Base-by-base conservation (phyloP, 2,797 vertebrate genomes). In the Otolemur crassicaudatus region DNA sequence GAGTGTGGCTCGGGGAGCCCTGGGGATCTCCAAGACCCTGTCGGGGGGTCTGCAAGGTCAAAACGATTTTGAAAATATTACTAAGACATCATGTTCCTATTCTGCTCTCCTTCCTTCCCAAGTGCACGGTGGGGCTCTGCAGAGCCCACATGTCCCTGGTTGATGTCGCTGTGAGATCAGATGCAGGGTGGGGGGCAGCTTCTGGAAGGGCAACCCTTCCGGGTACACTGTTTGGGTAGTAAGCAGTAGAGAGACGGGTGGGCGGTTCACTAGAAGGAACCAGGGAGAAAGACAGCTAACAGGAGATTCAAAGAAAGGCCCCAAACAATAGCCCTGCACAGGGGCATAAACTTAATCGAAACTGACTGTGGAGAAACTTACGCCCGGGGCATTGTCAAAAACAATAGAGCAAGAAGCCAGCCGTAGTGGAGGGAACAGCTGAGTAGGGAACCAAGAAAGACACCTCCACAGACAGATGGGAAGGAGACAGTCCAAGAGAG, bases 351-450 rank as follows among this genome's bases (percentile, higher is more conserved):
- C 49, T 40, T 91, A 83, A 93, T 63, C 49, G 67, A 76, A 85
- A 76, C 46, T 94, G 94, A 85, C 90, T 53, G 2, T 19, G 37
- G 75, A 94, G 84, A 34, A 31, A 31, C 34, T 34, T 46, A 20
- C 29, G 84, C 79, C 75, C 69, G n/a, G 43, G 83, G 91, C 93
- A 34, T 25, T 84, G 94, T 94, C 96, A 84, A 3, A 96, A 91
- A 63, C 43, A 76, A 81, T 20, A 87, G 75, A 70, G 69, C 81
- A 17, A 7, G 2, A 46, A 72, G n/a, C 69, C 46, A 53, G 37
- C 58, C 2, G 17, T 20, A 3, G 61, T 17, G 37, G 86, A 60
- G 87, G 63, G 20, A 16, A 60, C 17, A 19, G 34, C 43, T 75
- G 87, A 53, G 43, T 25, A 27, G 73, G 70, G 75, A 14, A 29